phyloP scores from a whole-genome alignment of 23 tunicate genomes.

The Clavelina lepadiformis region DNA sequence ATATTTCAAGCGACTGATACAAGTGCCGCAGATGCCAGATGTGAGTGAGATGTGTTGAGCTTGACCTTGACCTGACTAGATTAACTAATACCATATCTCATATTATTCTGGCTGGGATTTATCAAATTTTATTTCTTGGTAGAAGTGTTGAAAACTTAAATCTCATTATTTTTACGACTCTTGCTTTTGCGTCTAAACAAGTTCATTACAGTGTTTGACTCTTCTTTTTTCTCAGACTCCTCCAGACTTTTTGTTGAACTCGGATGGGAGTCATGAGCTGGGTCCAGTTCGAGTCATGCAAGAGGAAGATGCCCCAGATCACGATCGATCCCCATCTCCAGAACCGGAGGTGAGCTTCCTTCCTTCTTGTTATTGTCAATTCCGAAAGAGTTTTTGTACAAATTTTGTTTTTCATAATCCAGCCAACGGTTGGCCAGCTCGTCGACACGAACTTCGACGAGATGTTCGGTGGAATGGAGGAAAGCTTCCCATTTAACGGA shows the following conservation, averaged over 20 bases:
- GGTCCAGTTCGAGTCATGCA: constrained; percentile 70
- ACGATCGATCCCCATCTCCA: constrained; percentile 53
- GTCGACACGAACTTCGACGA: constrained; percentile 71
- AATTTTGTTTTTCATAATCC: not conserved
- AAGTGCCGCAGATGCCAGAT: constrained; percentile 80
- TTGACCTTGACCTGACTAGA: no score
- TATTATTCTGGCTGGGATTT: no score
- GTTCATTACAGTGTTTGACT: no score
- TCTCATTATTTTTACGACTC: no score
- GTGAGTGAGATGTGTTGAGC: constrained; percentile 39
- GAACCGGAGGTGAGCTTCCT: constrained; percentile 34
- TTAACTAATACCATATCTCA: no score
- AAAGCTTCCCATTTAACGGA: constrained; percentile 32
- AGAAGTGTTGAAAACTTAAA: not conserved
- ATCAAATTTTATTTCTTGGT: no score
- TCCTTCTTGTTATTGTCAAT: no score
- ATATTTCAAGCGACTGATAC: constrained; percentile 78
- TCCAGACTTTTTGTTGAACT: constrained; percentile 71
- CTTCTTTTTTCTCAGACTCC: constrained; percentile 37
- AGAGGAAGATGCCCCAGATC: constrained; percentile 39
- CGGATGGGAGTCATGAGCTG: constrained; percentile 64
- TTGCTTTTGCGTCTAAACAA: no score
- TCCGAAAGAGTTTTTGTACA: no score
- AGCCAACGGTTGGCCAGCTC: constrained; percentile 43
- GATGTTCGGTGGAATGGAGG: constrained; percentile 44